Evolutionary conservation across 92 coral and sea anemone genomes (phyloP).

Genomic region (Zoanthus gigantus): DNA sequence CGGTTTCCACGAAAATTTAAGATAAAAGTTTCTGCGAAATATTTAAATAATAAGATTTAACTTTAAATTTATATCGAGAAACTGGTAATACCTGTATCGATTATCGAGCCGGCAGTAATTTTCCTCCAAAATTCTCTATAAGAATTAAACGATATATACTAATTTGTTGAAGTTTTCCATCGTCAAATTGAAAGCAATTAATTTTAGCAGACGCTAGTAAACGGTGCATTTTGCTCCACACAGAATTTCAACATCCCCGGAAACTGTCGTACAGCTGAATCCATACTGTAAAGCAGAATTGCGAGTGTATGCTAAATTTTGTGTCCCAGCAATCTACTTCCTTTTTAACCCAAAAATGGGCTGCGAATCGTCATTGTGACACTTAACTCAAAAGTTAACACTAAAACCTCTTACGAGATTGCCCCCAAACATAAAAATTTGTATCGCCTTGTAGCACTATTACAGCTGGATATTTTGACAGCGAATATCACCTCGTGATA

Average conservation of each 20-base stretch:
- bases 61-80: neutral
- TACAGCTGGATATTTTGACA: too few species aligned
- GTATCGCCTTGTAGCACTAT: neutral
- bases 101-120: too few species aligned
- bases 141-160: too few species aligned
- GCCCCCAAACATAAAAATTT: neutral
- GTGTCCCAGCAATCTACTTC: neutral
- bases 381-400: slow-evolving; percentile 2
- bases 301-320: neutral
- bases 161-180: too few species aligned
- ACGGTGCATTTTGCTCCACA: neutral
- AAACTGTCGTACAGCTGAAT: neutral
- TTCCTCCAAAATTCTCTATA: too few species aligned
- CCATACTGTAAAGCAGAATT: neutral
- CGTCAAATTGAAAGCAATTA: too few species aligned
- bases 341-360: neutral
- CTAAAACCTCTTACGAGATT: neutral
- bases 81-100: neutral
- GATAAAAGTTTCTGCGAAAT: neutral
- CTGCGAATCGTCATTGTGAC: neutral
- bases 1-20: slow-evolving; percentile 15
- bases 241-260: neutral
- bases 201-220: neutral
- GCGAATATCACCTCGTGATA: too few species aligned
- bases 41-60: neutral